A percentile compares a stretch with the other conserved stretches of the same genome.
phyloP scores from a whole-genome alignment of 2,888 invertebrate species.

The Loripinus fragilis region DNA sequence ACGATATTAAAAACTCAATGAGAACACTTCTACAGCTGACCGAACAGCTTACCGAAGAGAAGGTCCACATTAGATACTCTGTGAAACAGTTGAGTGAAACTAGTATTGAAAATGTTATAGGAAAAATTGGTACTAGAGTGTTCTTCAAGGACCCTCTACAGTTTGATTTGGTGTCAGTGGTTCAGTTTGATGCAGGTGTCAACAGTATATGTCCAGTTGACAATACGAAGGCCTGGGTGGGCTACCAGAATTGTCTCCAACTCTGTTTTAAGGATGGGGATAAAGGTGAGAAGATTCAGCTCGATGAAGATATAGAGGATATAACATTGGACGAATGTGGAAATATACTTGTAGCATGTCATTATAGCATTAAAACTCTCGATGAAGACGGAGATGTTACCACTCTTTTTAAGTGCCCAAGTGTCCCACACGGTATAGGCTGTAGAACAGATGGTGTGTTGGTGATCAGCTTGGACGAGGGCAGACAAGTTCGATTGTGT shows the following conservation, averaged over 20 bases:
- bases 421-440: conserved; percentile 46
- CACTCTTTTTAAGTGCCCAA: conserved; percentile 41
- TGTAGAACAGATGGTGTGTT: conserved; percentile 41
- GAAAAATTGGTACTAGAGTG: conserved; percentile 51
- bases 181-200: conserved; percentile 48
- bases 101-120: conserved; percentile 36
- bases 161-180: conserved; percentile 20
- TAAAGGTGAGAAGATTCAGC: conserved; percentile 28
- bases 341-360: conserved; percentile 50
- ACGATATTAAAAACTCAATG: conserved; percentile 24
- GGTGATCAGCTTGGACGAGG: conserved; percentile 28
- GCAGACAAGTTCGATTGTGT: conserved; percentile 34
- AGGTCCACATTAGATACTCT: conserved; percentile 52
- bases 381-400: conserved; percentile 19
- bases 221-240: conserved; percentile 45
- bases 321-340: conserved; percentile 31
- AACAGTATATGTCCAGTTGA: conserved; percentile 55
- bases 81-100: conserved; percentile 43
- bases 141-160: conserved; percentile 45
- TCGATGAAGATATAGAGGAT: conserved; percentile 50
- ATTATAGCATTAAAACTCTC: conserved; percentile 37
- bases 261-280: conserved; percentile 47
- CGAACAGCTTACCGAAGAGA: conserved; percentile 48
- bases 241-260: conserved; percentile 53
- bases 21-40: conserved; percentile 40